Evolutionary conservation across 2,113 vertebrate species (phyloP), one percentile per base, ranked within the genome.

Genomic region (Triplophysa dalaica): DNA sequence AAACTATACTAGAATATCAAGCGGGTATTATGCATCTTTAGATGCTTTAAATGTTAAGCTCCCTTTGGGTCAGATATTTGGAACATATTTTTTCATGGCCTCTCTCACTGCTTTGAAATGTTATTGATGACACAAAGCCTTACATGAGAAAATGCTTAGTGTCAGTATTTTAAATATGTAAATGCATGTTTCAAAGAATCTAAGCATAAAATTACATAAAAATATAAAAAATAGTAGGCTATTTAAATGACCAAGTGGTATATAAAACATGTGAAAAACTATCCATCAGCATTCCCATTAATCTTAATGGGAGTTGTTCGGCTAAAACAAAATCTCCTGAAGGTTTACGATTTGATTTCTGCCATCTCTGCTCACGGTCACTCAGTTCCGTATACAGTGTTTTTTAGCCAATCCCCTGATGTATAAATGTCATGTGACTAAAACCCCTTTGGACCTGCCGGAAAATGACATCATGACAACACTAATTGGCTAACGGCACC

Each of bases 1-100:
- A 67, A 82, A 80, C 63, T 61, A 85, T 82, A 75, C 50, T 16
- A 67, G 64, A 68, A 78, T 84, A 61, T 78, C 4, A 66, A 74
- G 43, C 16, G 19, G 52, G 52, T 21, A 45, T 81, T 70, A 76
- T 60, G 60, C 24, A 60, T 54, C 14, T 75, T 22, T 76, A 82
- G 41, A 76, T 63, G 26, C 72, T 62, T 70, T 45, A 56, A 58
- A 70, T 13, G 12, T 81, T 78, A 10, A 29, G 69, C 13, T 80
- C 73, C 54, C 52, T 75, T 75, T 61, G 38, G 68, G 45, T 77
- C 48, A 33, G 24, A 77, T 52, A 62, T 77, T 77, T 50, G 26
- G 45, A 62, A 61, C 16, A 50, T 63, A 62, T 60, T 22, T 2
- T 73, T 58, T 41, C 33, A 22, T 43, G n/a, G 21, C 10, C n/a